Percentiles rank a stretch among this genome's conserved stretches.
These are phyloP conservation scores for Eugnorisma glareosa DNA, from an alignment of 2,888 invertebrate genomes.

Conservation along the genomic window DNA sequence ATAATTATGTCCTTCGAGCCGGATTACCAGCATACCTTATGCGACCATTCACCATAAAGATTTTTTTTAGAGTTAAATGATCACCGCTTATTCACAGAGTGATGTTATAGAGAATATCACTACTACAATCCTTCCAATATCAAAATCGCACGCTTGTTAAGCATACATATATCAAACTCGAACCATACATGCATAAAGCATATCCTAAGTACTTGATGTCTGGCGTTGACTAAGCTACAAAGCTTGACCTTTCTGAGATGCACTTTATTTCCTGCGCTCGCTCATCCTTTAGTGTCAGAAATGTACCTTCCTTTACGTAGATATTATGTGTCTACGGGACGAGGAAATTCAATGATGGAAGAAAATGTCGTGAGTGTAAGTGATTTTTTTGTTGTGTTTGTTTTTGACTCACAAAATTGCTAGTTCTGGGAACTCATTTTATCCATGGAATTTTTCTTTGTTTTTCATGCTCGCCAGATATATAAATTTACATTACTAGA, in stretches of 20 bases:
- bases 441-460: not conserved
- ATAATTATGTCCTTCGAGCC: not conserved
- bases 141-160: not conserved
- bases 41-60: not conserved
- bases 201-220: conserved; percentile 33
- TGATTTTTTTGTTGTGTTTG: not conserved
- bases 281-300: conserved; percentile 47
- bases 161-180: conserved; percentile 2
- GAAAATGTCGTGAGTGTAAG: not conserved
- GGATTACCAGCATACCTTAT: not conserved
- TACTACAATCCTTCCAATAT: not conserved
- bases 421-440: not conserved
- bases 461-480: not conserved
- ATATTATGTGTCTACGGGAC: conserved; percentile 1
- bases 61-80: not conserved
- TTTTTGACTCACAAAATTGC: not conserved
- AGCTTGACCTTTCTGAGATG: conserved; percentile 58
- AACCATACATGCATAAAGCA: conserved; percentile 32
- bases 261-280: conserved; percentile 57
- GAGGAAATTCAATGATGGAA: conserved; percentile 16
- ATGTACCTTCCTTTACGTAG: conserved; percentile 35
- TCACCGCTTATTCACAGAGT: not conserved
- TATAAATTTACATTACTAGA: not conserved
- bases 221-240: conserved; percentile 49
- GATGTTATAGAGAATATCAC: not conserved